phyloP scores from a whole-genome alignment of 1,140 invertebrate species.

The Ectropis grisescens region DNA sequence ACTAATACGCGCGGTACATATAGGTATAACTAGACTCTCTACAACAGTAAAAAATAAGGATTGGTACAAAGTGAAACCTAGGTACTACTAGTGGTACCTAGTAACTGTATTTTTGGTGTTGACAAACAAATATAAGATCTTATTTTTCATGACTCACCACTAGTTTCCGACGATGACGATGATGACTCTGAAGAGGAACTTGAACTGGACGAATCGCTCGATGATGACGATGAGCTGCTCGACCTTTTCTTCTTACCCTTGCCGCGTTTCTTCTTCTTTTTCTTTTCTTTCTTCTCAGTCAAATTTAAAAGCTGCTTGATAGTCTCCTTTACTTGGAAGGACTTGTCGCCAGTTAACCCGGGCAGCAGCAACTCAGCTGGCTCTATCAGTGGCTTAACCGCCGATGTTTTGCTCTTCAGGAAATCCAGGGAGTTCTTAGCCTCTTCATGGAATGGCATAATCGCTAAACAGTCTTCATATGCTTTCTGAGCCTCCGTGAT shows the following conservation, averaged over 20 bases:
- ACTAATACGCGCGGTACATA: too few species aligned
- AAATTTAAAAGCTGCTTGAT: slow-evolving; percentile 74
- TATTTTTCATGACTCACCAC: slow-evolving; percentile 38
- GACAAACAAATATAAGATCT: too few species aligned
- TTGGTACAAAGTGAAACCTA: too few species aligned
- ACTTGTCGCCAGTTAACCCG: slow-evolving; percentile 64
- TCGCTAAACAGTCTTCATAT: slow-evolving; percentile 84
- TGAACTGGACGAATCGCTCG: slow-evolving; percentile 75
- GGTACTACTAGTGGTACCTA: too few species aligned
- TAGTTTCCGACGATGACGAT: slow-evolving; percentile 71
- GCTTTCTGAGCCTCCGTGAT: slow-evolving; percentile 87
- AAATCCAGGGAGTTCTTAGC: slow-evolving; percentile 85
- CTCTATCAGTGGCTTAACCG: slow-evolving; percentile 71
- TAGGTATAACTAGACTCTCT: too few species aligned
- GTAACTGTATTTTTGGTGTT: too few species aligned
- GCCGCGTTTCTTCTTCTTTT: slow-evolving; percentile 81
- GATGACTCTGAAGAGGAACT: slow-evolving; percentile 75
- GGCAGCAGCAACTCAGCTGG: slow-evolving; percentile 72
- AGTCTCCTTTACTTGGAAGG: slow-evolving; percentile 75
- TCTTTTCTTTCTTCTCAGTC: slow-evolving; percentile 77
- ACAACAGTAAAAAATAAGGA: too few species aligned
- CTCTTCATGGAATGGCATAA: slow-evolving; percentile 87
- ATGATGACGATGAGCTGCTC: slow-evolving; percentile 76
- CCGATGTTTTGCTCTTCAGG: slow-evolving; percentile 76
- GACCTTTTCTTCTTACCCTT: slow-evolving; percentile 79